Conservation (phyloP, 2,797 vertebrate species). For the Staurois parvus region DNA sequence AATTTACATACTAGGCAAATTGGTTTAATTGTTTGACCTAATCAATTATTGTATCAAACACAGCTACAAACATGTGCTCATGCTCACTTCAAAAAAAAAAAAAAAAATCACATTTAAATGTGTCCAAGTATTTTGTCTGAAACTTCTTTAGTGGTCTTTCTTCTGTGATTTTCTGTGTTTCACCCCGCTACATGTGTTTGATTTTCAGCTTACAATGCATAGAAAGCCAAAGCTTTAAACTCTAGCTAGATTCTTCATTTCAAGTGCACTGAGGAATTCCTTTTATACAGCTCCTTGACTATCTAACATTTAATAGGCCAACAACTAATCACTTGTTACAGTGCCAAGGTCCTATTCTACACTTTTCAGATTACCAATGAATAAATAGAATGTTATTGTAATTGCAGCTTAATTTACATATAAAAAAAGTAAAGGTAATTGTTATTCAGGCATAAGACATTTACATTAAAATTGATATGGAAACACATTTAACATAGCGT, state of each 20-base stretch:
- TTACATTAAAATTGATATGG: too few relatives aligned
- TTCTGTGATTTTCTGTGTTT: conserved; percentile 64
- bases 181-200: conserved; percentile 63
- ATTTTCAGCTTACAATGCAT: conserved; percentile 63
- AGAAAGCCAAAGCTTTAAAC: conserved; percentile 66
- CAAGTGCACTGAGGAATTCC: conserved; percentile 63
- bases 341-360: conserved; percentile 56
- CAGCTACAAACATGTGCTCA: conserved; percentile 63
- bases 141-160: conserved; percentile 66
- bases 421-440: too few relatives aligned
- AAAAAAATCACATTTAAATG: conserved; percentile 58
- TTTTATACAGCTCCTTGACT: conserved; percentile 64
- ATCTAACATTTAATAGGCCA: conserved; percentile 62
- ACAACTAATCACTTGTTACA: conserved; percentile 63
- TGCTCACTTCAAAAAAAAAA: conserved; percentile 60
- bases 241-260: conserved; percentile 68
- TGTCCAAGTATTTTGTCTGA: conserved; percentile 59
- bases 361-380: too few relatives aligned
- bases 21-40: conserved; percentile 66
- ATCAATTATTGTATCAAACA: conserved; percentile 68
- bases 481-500: too few relatives aligned
- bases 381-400: too few relatives aligned
- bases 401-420: too few relatives aligned
- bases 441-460: too few relatives aligned
- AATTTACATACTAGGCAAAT: conserved; percentile 67